A percentile compares a stretch with the other conserved stretches of the same genome.
Conservation (phyloP, 2,888 invertebrate genomes). For the Cephus pulcher region DNA sequence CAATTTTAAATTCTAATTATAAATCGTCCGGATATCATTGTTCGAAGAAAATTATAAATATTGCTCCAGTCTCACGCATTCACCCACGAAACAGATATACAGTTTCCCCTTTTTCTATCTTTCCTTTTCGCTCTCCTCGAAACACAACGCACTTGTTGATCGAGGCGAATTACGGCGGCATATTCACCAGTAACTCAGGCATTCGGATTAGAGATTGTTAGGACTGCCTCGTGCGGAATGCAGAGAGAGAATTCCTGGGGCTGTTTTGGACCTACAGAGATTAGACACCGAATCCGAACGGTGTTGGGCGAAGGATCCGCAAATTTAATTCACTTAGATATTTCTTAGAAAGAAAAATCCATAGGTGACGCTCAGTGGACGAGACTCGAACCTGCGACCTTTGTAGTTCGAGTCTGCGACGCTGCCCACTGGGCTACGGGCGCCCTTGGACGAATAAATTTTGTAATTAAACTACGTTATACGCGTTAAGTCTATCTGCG, state of each 20-base stretch:
- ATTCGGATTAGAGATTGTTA: neutral
- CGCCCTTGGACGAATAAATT: neutral
- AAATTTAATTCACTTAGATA: neutral
- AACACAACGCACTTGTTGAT: neutral
- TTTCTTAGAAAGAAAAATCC: neutral
- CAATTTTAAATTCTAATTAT: neutral
- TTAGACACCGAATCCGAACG: neutral
- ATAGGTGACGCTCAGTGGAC: neutral
- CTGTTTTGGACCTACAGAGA: neutral
- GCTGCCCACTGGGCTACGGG: neutral
- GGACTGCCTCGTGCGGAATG: neutral
- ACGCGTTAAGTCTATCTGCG: conserved; percentile 43
- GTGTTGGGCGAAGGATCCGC: neutral
- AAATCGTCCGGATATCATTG: neutral
- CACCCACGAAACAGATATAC: neutral
- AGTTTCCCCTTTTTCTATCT: neutral
- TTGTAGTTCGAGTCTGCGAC: neutral
- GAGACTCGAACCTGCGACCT: neutral
- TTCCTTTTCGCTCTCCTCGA: neutral
- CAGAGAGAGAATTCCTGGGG: neutral
- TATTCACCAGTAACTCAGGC: neutral
- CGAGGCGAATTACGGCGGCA: neutral
- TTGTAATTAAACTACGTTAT: neutral
- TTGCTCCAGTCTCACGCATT: neutral
- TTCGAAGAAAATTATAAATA: neutral